Conservation (phyloP, 2,888 invertebrate genomes). For the Lobophora halterata region DNA sequence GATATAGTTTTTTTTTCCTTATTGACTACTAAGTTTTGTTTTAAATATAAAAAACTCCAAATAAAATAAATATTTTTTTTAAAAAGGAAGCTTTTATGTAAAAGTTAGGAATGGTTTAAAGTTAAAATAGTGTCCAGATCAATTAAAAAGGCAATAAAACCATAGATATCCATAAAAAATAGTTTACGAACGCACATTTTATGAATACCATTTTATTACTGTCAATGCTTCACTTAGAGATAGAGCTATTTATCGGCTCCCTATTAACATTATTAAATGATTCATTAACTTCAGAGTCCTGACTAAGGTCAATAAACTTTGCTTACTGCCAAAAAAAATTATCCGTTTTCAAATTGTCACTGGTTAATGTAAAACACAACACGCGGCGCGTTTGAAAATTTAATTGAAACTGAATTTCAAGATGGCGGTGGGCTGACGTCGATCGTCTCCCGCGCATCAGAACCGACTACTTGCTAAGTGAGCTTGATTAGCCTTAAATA, state of each 20-base stretch:
- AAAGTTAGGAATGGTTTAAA: no score
- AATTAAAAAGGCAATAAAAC: no score
- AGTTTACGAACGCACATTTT: no score
- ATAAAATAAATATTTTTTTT: no score
- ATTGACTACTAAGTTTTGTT: no score
- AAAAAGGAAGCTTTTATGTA: no score
- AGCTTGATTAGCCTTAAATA: constrained; percentile 85
- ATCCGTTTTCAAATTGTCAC: constrained; percentile 69
- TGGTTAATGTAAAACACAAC: constrained; percentile 63
- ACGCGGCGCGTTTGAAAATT: constrained; percentile 58
- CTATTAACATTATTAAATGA: constrained; percentile 18
- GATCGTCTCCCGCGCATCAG: constrained; percentile 65
- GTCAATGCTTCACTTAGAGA: constrained; percentile 7
- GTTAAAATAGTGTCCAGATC: no score
- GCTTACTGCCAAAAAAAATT: constrained; percentile 43
- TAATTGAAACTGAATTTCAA: constrained; percentile 58
- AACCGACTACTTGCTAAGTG: constrained; percentile 81
- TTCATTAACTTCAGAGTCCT: constrained; percentile 9
- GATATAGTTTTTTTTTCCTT: constrained; percentile 7
- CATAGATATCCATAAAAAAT: no score
- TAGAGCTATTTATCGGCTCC: constrained; percentile 4
- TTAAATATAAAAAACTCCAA: no score
- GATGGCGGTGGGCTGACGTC: constrained; percentile 50
- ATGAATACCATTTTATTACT: constrained; percentile 7
- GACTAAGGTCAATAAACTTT: constrained; percentile 17